These are phyloP conservation scores for Opisthograptis luteolata DNA, from an alignment of 2,888 invertebrate species.

Conservation along the genomic window DNA sequence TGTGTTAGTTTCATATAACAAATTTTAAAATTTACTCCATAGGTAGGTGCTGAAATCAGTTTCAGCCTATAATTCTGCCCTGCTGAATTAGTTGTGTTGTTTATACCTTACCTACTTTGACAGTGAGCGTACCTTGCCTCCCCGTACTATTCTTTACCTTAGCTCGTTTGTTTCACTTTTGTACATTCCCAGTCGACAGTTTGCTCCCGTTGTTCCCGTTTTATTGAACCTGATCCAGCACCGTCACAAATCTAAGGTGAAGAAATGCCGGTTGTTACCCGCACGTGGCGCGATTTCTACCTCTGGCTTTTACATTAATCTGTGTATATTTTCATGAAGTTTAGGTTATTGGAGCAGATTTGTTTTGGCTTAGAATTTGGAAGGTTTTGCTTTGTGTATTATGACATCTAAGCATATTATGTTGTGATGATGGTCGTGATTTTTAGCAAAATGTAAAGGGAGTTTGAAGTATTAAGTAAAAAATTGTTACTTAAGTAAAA, in stretches of 20 bases:
- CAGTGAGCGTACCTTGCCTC: slow-evolving; percentile 37
- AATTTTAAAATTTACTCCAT: too few species aligned
- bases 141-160: slow-evolving; percentile 51
- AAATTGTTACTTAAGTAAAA: too few species aligned
- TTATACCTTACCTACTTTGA: slow-evolving; percentile 32
- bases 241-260: slow-evolving; percentile 60
- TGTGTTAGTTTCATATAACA: too few species aligned
- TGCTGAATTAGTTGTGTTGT: too few species aligned
- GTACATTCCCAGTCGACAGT: slow-evolving; percentile 54
- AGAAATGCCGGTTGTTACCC: slow-evolving; percentile 59
- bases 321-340: slow-evolving; percentile 69
- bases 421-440: too few species aligned
- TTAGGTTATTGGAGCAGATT: slow-evolving; percentile 60
- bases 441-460: too few species aligned
- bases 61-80: too few species aligned
- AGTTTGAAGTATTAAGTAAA: too few species aligned
- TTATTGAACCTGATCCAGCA: slow-evolving; percentile 57
- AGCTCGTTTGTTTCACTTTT: slow-evolving; percentile 59
- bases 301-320: slow-evolving; percentile 59
- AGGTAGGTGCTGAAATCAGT: too few species aligned
- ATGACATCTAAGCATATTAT: too few species aligned
- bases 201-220: slow-evolving; percentile 46
- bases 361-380: slow-evolving; percentile 26
- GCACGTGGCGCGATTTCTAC: slow-evolving; percentile 56
- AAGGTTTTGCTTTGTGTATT: slow-evolving; percentile 11